Evolutionary conservation across 2,113 vertebrate genomes (phyloP).

Genomic region (Caretta caretta): DNA sequence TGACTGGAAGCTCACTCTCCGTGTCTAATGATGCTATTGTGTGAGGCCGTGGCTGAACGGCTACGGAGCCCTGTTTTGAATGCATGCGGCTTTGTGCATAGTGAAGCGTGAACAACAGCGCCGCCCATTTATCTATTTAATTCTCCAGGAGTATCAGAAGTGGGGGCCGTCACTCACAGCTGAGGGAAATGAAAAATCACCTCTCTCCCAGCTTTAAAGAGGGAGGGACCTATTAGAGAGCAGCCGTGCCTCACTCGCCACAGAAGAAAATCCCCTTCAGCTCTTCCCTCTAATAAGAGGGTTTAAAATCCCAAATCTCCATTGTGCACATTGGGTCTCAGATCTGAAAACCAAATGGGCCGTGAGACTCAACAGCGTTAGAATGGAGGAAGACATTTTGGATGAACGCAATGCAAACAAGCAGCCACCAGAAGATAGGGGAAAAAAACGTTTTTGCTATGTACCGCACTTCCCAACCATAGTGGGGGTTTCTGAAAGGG

Average conservation of each 20-base stretch:
- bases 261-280: constrained; percentile 11
- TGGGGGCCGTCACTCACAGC: neutral
- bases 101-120: constrained; percentile 73
- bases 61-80: constrained; percentile 41
- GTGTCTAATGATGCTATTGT: constrained; percentile 71
- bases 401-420: neutral
- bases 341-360: constrained; percentile 6
- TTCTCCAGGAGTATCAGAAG: constrained; percentile 68
- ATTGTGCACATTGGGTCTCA: neutral
- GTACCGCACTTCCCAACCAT: neutral
- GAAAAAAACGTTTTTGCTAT: fast-evolving
- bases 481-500: neutral
- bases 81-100: constrained; percentile 70
- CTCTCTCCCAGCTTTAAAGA: constrained; percentile 38
- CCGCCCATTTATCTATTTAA: constrained; percentile 75
- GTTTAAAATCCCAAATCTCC: constrained; percentile 14
- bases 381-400: neutral
- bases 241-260: neutral
- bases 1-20: constrained; percentile 41
- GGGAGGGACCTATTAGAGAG: constrained; percentile 48
- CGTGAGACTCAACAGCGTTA: neutral
- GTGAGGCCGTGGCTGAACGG: constrained; percentile 21
- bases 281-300: neutral
- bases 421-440: neutral
- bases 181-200: constrained; percentile 58